These are phyloP conservation scores for Cheilosia variabilis DNA, from an alignment of 2,888 invertebrate species.

Conservation along the genomic window DNA sequence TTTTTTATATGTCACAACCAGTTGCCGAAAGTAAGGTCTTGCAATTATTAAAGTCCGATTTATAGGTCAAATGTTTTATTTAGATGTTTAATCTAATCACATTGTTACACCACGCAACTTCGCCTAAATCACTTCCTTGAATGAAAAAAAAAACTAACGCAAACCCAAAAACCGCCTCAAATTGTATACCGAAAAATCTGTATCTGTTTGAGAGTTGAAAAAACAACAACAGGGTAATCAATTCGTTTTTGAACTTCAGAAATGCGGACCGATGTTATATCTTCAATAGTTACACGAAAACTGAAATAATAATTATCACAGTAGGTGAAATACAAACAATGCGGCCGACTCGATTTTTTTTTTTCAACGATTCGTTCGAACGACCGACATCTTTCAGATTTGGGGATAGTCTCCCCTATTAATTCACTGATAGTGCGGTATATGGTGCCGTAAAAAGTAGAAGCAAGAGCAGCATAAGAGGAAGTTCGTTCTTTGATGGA, in stretches of 20 bases:
- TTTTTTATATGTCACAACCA: constrained; percentile 35
- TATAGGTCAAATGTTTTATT: constrained; percentile 17
- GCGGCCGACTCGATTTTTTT: constrained; percentile 18
- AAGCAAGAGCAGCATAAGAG: constrained; percentile 64
- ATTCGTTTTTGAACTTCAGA: constrained; percentile 14
- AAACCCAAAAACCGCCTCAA: constrained; percentile 37
- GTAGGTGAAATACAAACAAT: constrained; percentile 35
- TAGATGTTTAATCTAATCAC: not conserved
- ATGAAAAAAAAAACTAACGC: not conserved
- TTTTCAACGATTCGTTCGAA: constrained; percentile 52
- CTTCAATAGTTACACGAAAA: constrained; percentile 55
- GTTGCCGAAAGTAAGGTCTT: constrained; percentile 19
- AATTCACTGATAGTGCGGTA: constrained; percentile 67
- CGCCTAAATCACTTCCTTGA: constrained; percentile 22
- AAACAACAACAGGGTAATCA: constrained; percentile 5
- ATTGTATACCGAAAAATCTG: constrained; percentile 63
- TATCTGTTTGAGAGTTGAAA: constrained; percentile 46
- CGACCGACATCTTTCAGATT: constrained; percentile 69
- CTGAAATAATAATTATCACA: constrained; percentile 44
- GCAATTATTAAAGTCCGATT: not conserved
- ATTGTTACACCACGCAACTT: constrained; percentile 10
- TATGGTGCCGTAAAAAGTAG: constrained; percentile 55
- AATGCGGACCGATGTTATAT: constrained; percentile 51
- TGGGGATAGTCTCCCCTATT: constrained; percentile 71
- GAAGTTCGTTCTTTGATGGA: constrained; percentile 58